A percentile compares a stretch with the other conserved stretches of the same genome.
Evolutionary conservation across 2,113 vertebrate species (phyloP).

Genomic region (Potamarius usumacintae): DNA sequence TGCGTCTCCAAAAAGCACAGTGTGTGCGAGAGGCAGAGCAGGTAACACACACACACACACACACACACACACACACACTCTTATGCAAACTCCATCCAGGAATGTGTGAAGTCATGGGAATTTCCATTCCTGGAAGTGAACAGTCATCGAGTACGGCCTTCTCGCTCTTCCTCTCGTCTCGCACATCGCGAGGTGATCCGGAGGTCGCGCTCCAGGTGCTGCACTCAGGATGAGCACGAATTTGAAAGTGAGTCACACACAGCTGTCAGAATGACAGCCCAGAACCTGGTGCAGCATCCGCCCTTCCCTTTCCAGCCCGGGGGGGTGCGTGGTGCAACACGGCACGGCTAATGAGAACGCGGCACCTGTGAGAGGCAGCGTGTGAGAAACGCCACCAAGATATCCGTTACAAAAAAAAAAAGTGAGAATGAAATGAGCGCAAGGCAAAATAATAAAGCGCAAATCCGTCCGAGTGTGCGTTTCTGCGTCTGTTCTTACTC

Average conservation of each 20-base stretch:
- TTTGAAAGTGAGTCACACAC: conserved; percentile 42
- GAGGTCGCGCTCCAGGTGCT: conserved; percentile 46
- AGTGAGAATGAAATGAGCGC: background rate
- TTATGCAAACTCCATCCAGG: background rate
- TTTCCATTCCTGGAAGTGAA: conserved; percentile 36
- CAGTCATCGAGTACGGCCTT: background rate
- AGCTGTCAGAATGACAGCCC: conserved; percentile 47
- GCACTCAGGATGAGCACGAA: conserved; percentile 21
- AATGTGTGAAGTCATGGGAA: conserved; percentile 36
- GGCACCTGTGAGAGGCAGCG: background rate
- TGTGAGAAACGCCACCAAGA: background rate
- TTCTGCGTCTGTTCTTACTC: too few species aligned
- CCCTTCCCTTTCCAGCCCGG: background rate
- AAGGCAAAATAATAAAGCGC: background rate
- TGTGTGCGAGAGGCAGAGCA: background rate
- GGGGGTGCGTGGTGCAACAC: background rate
- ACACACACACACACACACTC: background rate
- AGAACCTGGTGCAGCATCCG: conserved; percentile 24
- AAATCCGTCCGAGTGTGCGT: background rate
- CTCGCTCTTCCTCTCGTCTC: background rate
- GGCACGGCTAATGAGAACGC: conserved; percentile 27
- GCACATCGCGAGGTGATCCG: conserved; percentile 12
- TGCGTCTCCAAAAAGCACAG: background rate
- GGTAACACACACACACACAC: background rate
- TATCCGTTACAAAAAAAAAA: background rate